phyloP scores from a whole-genome alignment of 2,888 invertebrate genomes.

The Drosophila suboccidentalis region DNA sequence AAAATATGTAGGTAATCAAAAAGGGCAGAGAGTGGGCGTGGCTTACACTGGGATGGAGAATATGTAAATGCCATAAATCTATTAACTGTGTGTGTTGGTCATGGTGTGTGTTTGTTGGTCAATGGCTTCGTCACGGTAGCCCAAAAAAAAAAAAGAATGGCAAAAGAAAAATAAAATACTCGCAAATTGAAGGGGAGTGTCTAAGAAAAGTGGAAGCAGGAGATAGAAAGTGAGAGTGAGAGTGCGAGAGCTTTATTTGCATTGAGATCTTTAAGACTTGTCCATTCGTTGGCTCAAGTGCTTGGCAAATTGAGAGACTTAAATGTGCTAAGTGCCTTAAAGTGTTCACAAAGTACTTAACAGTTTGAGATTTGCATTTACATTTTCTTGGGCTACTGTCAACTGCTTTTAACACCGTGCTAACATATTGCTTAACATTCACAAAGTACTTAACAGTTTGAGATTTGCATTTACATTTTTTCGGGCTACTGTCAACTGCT shows the following conservation, averaged over 20 bases:
- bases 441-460: constrained; percentile 6
- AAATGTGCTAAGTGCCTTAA: constrained; percentile 12
- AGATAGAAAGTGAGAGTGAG: background rate
- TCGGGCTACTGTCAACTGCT: background rate
- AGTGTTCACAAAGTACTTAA: constrained; percentile 10
- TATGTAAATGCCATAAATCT: constrained; percentile 70
- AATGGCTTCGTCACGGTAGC: constrained; percentile 47
- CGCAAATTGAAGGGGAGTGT: constrained; percentile 45
- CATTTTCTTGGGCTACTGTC: background rate
- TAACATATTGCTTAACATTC: background rate
- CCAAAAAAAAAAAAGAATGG: constrained; percentile 14
- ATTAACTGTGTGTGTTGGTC: constrained; percentile 45
- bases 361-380: background rate
- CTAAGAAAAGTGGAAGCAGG: constrained; percentile 3
- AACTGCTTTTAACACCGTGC: background rate
- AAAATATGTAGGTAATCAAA: constrained; percentile 57
- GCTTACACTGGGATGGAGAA: constrained; percentile 22
- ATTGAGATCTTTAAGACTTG: constrained; percentile 16
- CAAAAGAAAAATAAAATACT: constrained; percentile 2
- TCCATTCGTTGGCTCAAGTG: constrained; percentile 12
- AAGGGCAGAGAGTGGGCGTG: constrained; percentile 22
- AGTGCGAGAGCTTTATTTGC: constrained; percentile 12
- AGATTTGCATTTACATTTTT: background rate
- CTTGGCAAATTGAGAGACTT: constrained; percentile 20
- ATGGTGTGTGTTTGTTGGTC: constrained; percentile 35